phyloP scores from a whole-genome alignment of 2,797 vertebrate genomes.

The Tenualosa thibaudeaui region DNA sequence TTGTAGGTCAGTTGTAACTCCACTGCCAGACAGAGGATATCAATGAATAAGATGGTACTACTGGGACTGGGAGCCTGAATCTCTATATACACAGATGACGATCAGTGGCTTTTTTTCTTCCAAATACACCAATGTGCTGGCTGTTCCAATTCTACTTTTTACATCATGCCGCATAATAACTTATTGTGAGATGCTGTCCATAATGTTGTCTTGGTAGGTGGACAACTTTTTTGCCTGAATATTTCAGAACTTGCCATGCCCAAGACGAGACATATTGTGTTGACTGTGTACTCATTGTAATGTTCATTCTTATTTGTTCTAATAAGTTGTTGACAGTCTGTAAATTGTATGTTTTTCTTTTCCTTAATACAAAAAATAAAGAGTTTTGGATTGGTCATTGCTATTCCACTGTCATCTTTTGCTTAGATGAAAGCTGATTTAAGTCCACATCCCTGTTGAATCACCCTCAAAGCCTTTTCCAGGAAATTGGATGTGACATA shows the following conservation, averaged over 20 bases:
- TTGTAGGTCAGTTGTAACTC: constrained; percentile 60
- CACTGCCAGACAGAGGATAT: constrained; percentile 38
- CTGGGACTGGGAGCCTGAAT: constrained; percentile 34
- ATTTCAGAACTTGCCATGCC: constrained; percentile 31
- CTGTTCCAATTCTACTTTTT: constrained; percentile 42
- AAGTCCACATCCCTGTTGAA: neutral
- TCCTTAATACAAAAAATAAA: constrained; percentile 6
- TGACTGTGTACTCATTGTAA: constrained; percentile 44
- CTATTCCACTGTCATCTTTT: constrained; percentile 19
- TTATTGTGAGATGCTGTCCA: constrained; percentile 21
- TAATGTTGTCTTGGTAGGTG: constrained; percentile 27
- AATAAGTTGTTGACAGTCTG: constrained; percentile 47
- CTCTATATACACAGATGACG: constrained; percentile 36
- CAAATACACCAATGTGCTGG: constrained; percentile 28
- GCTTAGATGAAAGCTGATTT: constrained; percentile 22
- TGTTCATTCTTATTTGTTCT: constrained; percentile 49
- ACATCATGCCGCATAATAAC: constrained; percentile 12
- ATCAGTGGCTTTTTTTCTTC: constrained; percentile 29
- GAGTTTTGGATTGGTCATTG: neutral
- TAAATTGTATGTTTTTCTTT: constrained; percentile 42
- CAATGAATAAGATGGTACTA: constrained; percentile 37
- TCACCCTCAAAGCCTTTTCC: constrained; percentile 23
- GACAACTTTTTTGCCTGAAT: constrained; percentile 29
- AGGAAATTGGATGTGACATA: constrained; percentile 31
- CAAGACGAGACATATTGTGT: constrained; percentile 45